Base-by-base conservation (phyloP, 2,113 vertebrate genomes). In the Axis porcinus region DNA sequence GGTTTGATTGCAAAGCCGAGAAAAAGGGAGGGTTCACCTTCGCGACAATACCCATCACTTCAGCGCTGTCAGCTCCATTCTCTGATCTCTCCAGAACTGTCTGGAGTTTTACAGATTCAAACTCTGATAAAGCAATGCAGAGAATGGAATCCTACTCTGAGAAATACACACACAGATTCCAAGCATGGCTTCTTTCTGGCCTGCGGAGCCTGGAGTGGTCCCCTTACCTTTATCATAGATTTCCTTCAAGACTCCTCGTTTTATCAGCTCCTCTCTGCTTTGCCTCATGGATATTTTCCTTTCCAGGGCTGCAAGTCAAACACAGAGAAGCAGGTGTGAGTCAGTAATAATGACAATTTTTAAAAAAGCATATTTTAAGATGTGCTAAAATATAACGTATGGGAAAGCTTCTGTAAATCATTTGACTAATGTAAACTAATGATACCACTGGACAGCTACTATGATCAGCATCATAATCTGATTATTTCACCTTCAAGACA, bases 261-360 rank as follows among this genome's bases (percentile, higher is more conserved):
- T 99, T 98, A 99, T 99, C 97, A 99, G 99, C 97, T 99, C 99
- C 84, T 99, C 99, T 99, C 99, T 99, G 99, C 99, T 99, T 98
- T 99, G 99, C 89, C 99, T 99, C 99, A 99, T 99, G 2, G 99
- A 99, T 99, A 99, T 99, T 99, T 99, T 99, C 98, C 99, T 99
- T 98, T 99, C 99, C 99, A 99, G 98, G 98, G 99, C 99, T 99
- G 98, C n/a, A 94, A 98, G 96, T 93, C 96, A 97, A 67, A 93
- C n/a, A 98, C 54, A 90, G 96, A 91, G 94, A 95, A 79, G 86
- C n/a, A 86, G 96, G 88, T 1, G 89, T 93, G 86, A 98, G 91
- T 8, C 30, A 2, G 45, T 9, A 70, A 54, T 14, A 74, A 84
- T 21, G 86, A 87, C 1, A 7, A 9, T 43, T 50, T 12, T 8